phyloP scores from a whole-genome alignment of 2,113 vertebrate species.

The Zosterops hypoxanthus region DNA sequence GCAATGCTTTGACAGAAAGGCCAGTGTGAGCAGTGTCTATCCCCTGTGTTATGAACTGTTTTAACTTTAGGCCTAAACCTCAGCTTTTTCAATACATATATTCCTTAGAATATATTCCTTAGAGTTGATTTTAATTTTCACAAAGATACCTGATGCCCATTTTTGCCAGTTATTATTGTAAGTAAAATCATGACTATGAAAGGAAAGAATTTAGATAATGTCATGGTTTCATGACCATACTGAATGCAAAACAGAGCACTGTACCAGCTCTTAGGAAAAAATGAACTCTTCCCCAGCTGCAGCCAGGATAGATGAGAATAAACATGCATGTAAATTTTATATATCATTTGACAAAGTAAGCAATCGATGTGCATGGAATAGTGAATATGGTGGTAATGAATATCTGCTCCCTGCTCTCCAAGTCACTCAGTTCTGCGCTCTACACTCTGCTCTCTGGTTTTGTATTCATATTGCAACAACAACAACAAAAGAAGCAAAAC shows the following conservation, averaged over 20 bases:
- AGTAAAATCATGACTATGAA: not conserved
- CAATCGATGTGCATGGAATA: fast-evolving
- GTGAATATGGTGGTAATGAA: not conserved
- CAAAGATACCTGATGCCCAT: not conserved
- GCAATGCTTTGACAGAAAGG: not conserved
- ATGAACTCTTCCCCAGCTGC: not conserved
- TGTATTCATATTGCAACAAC: not conserved
- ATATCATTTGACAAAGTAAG: not conserved
- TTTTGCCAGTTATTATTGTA: not conserved
- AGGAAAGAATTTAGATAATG: not conserved
- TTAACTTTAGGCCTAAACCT: not conserved
- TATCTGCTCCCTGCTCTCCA: not conserved
- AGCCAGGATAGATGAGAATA: not conserved
- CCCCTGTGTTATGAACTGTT: not conserved
- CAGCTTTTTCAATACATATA: not conserved
- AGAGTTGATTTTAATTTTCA: not conserved
- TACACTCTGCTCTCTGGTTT: not conserved
- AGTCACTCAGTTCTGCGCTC: not conserved
- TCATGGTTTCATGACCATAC: not conserved
- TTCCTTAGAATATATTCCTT: not conserved
- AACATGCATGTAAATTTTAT: not conserved
- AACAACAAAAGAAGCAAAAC: too few relatives aligned
- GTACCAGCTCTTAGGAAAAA: not conserved
- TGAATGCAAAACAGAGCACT: not conserved
- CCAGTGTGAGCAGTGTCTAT: not conserved